Evolutionary conservation across 2,113 vertebrate species (phyloP), one percentile per base, ranked within the genome.

Genomic region (Phaethon lepturus): DNA sequence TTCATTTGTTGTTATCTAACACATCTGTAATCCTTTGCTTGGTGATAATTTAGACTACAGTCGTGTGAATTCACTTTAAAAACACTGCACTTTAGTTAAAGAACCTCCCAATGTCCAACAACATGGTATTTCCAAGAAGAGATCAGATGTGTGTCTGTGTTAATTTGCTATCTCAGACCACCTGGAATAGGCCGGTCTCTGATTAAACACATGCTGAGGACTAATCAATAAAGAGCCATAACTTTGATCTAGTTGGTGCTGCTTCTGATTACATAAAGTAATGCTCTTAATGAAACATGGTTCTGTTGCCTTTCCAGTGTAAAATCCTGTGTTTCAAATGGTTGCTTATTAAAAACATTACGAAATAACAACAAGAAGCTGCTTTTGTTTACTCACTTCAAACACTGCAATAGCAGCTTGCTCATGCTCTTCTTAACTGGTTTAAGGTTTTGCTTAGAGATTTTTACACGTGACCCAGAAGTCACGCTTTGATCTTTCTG

Each of bases 161-260:
- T 93, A 89, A 89, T 89, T 94, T 88, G 62, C 79, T 67, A 38
- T 58, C n/a, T 78, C 77, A 71, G 38, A 50, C 80, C 64, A 90
- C 47, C 58, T 92, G 80, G 90, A 96, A 82, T 15, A 86, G 75
- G 24, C 50, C 67, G 79, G 77, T 52, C 4, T 1, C 80, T 90
- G 84, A 66, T 79, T 93, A 96, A 96, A 92, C 67, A 92, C 62
- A 52, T 40, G 44, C 25, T 0, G 26, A 80, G 80, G 63, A 84
- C 91, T 75, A 86, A 96, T 97, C 95, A 93, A 95, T 96, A 86
- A 80, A 77, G 47, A 83, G n/a, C 14, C 23, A 14, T 25, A 64
- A 76, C 93, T 96, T 89, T 96, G 91, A 91, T 95, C 64, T 87
- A 18, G n/a, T 78, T 81, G 53, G n/a, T 91, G 29, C 29, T 94